A percentile compares a stretch with the other conserved stretches of the same genome.
These are phyloP conservation scores for Heliconius eleuchia DNA, from an alignment of 1,140 invertebrate genomes.

Conservation along the genomic window DNA sequence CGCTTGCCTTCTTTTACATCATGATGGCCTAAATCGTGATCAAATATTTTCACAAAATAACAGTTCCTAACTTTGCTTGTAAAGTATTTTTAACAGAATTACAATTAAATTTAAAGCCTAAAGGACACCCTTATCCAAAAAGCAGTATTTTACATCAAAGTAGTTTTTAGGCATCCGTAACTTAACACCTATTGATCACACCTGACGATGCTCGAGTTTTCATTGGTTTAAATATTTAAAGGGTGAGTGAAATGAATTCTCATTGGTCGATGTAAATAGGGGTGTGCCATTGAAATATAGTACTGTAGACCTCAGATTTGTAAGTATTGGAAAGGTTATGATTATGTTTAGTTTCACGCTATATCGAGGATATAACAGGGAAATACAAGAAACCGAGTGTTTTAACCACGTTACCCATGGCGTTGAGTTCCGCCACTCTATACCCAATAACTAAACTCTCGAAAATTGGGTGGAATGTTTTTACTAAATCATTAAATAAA, in stretches of 20 bases:
- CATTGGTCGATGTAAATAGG: conserved; percentile 47
- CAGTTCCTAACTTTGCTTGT: not conserved
- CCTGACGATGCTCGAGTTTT: conserved; percentile 46
- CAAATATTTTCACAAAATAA: not conserved
- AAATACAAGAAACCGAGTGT: not conserved
- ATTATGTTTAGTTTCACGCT: not conserved
- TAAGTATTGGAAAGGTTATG: not conserved
- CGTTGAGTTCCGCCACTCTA: no score
- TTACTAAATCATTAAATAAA: no score
- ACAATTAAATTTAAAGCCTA: conserved; percentile 1
- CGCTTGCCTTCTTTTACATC: no score
- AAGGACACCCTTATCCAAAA: conserved; percentile 18
- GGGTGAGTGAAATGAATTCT: conserved; percentile 46
- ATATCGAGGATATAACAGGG: not conserved
- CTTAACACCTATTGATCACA: conserved; percentile 51
- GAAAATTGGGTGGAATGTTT: no score
- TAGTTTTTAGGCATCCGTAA: conserved; percentile 41
- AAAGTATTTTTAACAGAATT: not conserved
- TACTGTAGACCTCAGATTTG: not conserved
- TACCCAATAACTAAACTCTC: no score
- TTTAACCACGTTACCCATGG: not conserved
- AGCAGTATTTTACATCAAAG: conserved; percentile 29
- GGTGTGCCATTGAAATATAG: conserved; percentile 30
- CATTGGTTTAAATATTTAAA: conserved; percentile 47
- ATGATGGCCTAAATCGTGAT: no score